Conservation (phyloP, 2,113 vertebrate genomes). For the Pteruthius melanotis region DNA sequence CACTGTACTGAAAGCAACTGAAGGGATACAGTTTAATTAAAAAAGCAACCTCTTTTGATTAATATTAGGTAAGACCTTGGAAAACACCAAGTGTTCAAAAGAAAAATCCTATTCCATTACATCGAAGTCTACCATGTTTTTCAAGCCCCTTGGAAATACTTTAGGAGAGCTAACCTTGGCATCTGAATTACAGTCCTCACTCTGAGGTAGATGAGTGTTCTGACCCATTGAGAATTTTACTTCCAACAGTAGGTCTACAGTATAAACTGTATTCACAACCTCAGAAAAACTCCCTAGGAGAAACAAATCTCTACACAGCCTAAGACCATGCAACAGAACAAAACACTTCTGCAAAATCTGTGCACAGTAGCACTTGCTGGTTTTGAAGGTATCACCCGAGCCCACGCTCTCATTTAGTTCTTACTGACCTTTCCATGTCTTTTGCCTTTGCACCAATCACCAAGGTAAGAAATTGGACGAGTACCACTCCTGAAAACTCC, state of each 20-base stretch:
- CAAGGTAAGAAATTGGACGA: constrained; percentile 73
- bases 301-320: not conserved
- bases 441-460: constrained; percentile 83
- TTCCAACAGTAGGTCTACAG: not conserved
- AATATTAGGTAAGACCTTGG: not conserved
- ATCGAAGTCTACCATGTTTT: not conserved
- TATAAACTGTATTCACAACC: not conserved
- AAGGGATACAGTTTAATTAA: not conserved
- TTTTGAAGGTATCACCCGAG: not conserved
- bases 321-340: not conserved
- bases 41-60: not conserved
- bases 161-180: not conserved
- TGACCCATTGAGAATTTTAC: not conserved
- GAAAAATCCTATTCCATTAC: not conserved
- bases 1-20: not conserved
- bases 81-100: not conserved
- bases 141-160: not conserved
- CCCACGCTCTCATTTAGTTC: not conserved
- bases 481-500: constrained; percentile 77
- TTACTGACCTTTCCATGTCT: constrained; percentile 85
- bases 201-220: not conserved
- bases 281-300: not conserved
- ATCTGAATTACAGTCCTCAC: not conserved
- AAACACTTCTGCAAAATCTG: not conserved
- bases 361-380: not conserved